phyloP scores from a whole-genome alignment of 2,888 invertebrate genomes.

The Drosophila fulvimacula region DNA sequence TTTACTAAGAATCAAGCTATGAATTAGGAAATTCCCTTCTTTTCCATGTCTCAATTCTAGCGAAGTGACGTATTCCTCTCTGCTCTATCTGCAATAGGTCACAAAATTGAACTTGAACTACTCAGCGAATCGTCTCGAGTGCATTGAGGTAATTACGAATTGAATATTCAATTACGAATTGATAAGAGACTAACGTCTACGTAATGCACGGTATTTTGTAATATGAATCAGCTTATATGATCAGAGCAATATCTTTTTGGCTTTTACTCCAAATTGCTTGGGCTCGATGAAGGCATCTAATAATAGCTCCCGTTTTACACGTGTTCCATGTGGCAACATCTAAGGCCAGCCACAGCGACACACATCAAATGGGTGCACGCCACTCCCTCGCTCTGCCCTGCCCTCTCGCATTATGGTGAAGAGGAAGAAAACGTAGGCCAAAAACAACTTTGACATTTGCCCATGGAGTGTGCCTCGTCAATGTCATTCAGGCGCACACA shows the following conservation, averaged over 20 bases:
- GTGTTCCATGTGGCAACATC: conserved; percentile 53
- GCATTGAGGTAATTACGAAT: conserved; percentile 12
- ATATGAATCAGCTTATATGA: conserved; percentile 45
- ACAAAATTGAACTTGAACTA: conserved; percentile 1
- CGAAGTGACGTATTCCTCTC: neutral
- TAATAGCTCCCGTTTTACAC: conserved; percentile 40
- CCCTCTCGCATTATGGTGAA: neutral
- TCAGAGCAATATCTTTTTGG: conserved; percentile 35
- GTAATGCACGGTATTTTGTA: neutral
- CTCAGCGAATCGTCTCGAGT: neutral
- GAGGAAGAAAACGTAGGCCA: neutral
- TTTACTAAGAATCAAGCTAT: neutral
- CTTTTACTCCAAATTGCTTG: neutral
- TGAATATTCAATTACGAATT: conserved; percentile 1
- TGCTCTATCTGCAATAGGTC: neutral
- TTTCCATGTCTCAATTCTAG: neutral
- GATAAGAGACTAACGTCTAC: conserved; percentile 9
- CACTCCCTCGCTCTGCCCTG: neutral
- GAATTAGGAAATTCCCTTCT: neutral
- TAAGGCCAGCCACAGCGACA: conserved; percentile 34
- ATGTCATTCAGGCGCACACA: conserved; percentile 57
- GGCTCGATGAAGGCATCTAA: conserved; percentile 32
- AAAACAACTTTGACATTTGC: conserved; percentile 67
- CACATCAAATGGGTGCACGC: conserved; percentile 10
- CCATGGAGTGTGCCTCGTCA: conserved; percentile 55